These are phyloP conservation scores for Acronicta psi DNA, from an alignment of 2,888 invertebrate genomes.

Conservation along the genomic window DNA sequence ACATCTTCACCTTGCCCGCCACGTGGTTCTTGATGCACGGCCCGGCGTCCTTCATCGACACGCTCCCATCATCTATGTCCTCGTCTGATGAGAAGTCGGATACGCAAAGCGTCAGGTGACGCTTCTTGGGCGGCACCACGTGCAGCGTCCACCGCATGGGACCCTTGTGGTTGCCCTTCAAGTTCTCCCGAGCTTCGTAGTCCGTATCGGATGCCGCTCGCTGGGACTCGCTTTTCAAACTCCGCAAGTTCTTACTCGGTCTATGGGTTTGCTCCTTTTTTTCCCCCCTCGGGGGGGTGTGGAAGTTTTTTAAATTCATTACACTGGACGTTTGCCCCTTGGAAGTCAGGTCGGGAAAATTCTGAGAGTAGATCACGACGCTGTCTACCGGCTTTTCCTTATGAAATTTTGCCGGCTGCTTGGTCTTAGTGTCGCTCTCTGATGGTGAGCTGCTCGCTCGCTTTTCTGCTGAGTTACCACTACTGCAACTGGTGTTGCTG, in stretches of 20 bases:
- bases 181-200: constrained; percentile 75
- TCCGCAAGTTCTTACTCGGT: constrained; percentile 70
- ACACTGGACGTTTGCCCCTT: constrained; percentile 77
- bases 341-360: constrained; percentile 81
- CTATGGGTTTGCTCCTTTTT: constrained; percentile 82
- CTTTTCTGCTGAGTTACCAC: constrained; percentile 79
- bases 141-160: constrained; percentile 80
- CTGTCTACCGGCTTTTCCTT: constrained; percentile 82
- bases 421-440: constrained; percentile 68
- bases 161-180: constrained; percentile 72
- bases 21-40: constrained; percentile 74
- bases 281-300: constrained; percentile 88
- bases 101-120: constrained; percentile 78
- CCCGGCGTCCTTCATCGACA: constrained; percentile 76
- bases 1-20: constrained; percentile 74
- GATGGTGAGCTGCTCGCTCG: constrained; percentile 64
- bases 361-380: constrained; percentile 84
- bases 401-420: constrained; percentile 78
- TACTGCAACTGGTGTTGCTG: constrained; percentile 85
- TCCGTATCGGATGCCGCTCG: constrained; percentile 83
- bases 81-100: constrained; percentile 84
- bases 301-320: constrained; percentile 87
- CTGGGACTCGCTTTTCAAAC: constrained; percentile 74
- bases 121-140: constrained; percentile 79
- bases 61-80: constrained; percentile 69